Base-by-base conservation (phyloP, 1,140 invertebrate species). In the Lordiphosa mommai region DNA sequence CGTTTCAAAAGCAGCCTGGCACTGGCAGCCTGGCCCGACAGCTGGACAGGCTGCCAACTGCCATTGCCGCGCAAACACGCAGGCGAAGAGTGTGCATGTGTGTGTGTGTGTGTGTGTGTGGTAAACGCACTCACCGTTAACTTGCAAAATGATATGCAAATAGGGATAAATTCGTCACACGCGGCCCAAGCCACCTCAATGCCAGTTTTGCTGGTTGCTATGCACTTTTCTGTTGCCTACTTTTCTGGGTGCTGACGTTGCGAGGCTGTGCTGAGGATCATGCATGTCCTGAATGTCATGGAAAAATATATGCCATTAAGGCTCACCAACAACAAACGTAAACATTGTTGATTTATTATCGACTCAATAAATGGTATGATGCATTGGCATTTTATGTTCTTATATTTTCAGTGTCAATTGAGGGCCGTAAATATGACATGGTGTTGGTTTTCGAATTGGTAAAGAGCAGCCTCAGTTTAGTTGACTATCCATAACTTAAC, bases 71-170 rank as follows among this genome's bases (percentile, higher is more conserved):
- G 66, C 52, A 64, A 37, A 67, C 43, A 63, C 40, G 48, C 64
- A 55, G 16, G 5, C 8, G 32, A n/a, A 5, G 12, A 13, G 1
- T 13, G 4, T 5, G 13, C 33, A 16, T 13, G 13, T 33, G 20
- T 29, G 33, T 46, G 29, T 33, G 20, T 29, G 33, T 46, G 29
- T 51, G 46, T 60, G 32, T 38, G 29, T 64, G 68, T 50, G 55
- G 61, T 48, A 41, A 63, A 63, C 53, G 65, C 74, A 69, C 59
- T 70, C 55, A 76, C 61, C 61, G 59, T 79, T 73, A 72, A 71
- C 69, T 65, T 71, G 72, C 61, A 65, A 82, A 87, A 86, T 86
- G 59, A 87, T 88, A 88, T 87, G 80, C 85, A 88, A 88, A 87
- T 74, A 87, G 56, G 69, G 48, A 69, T 74, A 86, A 84, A 82